Base-by-base conservation (phyloP, 2,113 vertebrate genomes). In the Elephas maximus region DNA sequence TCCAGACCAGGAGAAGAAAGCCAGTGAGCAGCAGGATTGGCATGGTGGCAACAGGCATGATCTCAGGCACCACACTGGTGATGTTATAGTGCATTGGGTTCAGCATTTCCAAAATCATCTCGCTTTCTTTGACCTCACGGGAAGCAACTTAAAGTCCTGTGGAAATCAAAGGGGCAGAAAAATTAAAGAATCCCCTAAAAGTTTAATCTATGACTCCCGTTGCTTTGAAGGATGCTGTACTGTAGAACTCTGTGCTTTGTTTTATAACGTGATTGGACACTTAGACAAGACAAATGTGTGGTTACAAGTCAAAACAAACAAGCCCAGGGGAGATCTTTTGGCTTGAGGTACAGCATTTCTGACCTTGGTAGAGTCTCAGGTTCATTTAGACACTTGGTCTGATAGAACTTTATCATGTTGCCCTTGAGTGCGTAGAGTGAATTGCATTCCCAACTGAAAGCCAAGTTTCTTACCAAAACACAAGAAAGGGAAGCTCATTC, bases 281-380 rank as follows among this genome's bases (percentile, higher is more conserved):
- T 28, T 9, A 97, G 97, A 98, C 98, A 98, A 98, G 99, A 99
- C 98, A 98, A 95, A 98, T 97, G 97, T 88, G 48, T 93, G 98
- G 89, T 97, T 97, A 98, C 98, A 98, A 98, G 99, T 97, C 98
- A 98, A 98, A 99, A 99, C 99, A 99, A 96, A 76, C 82, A 92
- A 74, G 87, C 90, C 96, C 97, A 90, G 97, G 98, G 81, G 81
- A 73, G 97, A 85, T 92, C 84, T 97, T 97, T 97, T 90, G 88
- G 78, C 97, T 97, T 96, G 96, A 99, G 99, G 98, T 98, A 98
- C 98, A 97, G 97, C 92, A 96, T 95, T 92, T 41, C 90, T 97
- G 98, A 98, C 99, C 99, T 99, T 99, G 99, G 94, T 97, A 93
- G 92, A 92, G 79, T 93, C 90, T 85, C 97, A 98, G 97, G 96